phyloP scores from a whole-genome alignment of 2,888 invertebrate genomes.

The Charanyca ferruginea region DNA sequence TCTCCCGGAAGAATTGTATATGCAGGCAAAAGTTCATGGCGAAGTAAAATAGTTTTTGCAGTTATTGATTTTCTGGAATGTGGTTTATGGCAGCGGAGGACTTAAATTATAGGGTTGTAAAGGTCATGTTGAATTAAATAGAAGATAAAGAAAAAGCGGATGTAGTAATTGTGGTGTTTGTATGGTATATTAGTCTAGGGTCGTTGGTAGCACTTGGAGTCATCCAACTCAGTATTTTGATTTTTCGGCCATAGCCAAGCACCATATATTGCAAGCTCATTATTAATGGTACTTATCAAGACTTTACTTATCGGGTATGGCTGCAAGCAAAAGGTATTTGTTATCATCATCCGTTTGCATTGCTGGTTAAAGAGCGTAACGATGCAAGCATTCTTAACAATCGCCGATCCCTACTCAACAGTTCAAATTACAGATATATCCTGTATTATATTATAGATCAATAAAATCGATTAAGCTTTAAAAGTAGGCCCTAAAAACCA shows the following conservation, averaged over 20 bases:
- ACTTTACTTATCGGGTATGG: neutral
- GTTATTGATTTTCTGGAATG: conserved; percentile 38
- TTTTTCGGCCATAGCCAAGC: neutral
- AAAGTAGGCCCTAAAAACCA: no score
- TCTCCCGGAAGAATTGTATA: conserved; percentile 55
- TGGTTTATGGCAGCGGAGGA: conserved; percentile 35
- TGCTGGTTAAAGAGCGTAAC: conserved; percentile 53
- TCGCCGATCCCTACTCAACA: neutral
- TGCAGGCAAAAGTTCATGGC: conserved; percentile 62
- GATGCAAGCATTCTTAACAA: conserved; percentile 34
- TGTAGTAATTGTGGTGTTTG: neutral
- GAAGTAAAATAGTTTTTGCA: conserved; percentile 34
- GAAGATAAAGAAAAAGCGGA: neutral
- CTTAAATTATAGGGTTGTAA: conserved; percentile 13
- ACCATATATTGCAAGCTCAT: neutral
- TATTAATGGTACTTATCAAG: neutral
- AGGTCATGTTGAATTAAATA: conserved; percentile 34
- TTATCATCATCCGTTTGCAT: conserved; percentile 37
- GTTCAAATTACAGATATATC: neutral
- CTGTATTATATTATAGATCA: no score
- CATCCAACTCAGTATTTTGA: no score
- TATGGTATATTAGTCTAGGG: neutral
- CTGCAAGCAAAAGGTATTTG: conserved; percentile 25
- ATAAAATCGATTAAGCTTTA: no score
- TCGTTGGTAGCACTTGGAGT: neutral